Evolutionary conservation across 2,113 vertebrate species (phyloP).

Genomic region (Rhadina sibilatrix): DNA sequence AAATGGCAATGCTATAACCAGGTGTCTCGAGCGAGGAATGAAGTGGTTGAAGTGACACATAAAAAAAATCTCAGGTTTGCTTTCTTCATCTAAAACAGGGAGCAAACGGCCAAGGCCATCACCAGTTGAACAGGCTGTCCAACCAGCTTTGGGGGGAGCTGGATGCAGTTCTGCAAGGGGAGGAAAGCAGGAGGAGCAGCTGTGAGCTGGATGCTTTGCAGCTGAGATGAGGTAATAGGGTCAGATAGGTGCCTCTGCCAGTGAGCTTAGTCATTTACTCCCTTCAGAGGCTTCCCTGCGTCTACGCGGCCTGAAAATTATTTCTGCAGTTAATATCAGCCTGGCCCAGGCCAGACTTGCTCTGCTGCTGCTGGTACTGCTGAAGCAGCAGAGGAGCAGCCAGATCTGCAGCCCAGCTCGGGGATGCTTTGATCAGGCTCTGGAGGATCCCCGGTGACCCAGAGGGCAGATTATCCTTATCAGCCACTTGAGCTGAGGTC

Average conservation of each 20-base stretch:
- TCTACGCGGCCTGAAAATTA: not conserved
- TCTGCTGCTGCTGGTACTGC: not conserved
- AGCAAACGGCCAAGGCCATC: not conserved
- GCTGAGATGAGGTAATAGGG: constrained; percentile 55
- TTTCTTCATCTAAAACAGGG: constrained; percentile 14
- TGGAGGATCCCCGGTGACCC: not conserved
- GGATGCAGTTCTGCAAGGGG: constrained; percentile 6
- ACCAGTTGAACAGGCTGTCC: not conserved
- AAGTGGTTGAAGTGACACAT: not conserved
- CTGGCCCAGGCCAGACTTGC: not conserved
- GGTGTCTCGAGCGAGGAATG: not conserved
- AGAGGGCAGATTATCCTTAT: not conserved
- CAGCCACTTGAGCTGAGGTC: not conserved
- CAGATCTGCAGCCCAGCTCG: not conserved
- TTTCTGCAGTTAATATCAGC: not conserved
- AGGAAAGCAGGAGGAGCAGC: constrained; percentile 27
- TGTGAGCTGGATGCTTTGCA: constrained; percentile 32
- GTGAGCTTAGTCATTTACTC: not conserved
- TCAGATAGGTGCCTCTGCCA: constrained; percentile 9
- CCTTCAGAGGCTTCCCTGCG: not conserved
- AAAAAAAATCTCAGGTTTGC: not conserved
- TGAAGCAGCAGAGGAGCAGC: not conserved
- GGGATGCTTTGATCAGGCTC: not conserved
- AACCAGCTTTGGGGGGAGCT: not conserved
- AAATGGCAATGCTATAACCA: constrained; percentile 16